Percentiles rank a stretch among this genome's conserved stretches.
These are phyloP conservation scores for Oreochromis grahami DNA, from an alignment of 2,797 vertebrate genomes.

Conservation along the genomic window DNA sequence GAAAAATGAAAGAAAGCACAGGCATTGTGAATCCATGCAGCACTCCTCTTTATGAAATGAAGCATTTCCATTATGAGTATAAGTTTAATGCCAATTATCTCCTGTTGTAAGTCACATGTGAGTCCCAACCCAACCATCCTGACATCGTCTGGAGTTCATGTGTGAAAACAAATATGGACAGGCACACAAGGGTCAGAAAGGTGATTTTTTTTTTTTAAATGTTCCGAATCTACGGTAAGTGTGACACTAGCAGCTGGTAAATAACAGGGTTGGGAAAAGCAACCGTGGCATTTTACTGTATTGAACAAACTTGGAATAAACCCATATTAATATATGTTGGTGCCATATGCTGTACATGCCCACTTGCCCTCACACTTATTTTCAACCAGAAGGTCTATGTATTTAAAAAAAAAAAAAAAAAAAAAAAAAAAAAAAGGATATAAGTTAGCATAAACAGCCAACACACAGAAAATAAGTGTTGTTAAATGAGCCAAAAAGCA, in stretches of 20 bases:
- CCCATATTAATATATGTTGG: not conserved
- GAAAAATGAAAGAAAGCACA: not conserved
- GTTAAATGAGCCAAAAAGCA: conserved; percentile 23
- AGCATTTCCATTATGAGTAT: not conserved
- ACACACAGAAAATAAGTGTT: not conserved
- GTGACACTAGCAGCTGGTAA: not conserved
- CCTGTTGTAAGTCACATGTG: not conserved
- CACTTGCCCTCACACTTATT: not conserved
- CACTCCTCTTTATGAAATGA: not conserved
- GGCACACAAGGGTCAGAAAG: not conserved
- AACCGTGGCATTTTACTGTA: not conserved
- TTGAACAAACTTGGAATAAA: not conserved
- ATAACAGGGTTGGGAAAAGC: not conserved
- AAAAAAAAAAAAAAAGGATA: not conserved
- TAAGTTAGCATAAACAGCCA: conserved; percentile 15
- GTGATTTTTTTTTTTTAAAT: not conserved
- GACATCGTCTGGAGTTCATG: not conserved
- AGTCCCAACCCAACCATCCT: not conserved
- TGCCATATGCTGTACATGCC: not conserved
- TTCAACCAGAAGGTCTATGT: not conserved
- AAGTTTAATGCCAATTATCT: not conserved
- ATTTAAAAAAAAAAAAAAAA: not conserved
- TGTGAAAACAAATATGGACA: not conserved
- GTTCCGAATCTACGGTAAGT: not conserved
- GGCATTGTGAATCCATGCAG: not conserved